A percentile compares a stretch with the other conserved stretches of the same genome.
Evolutionary conservation across 2,888 invertebrate species (phyloP).

Genomic region (Eulithis testata): DNA sequence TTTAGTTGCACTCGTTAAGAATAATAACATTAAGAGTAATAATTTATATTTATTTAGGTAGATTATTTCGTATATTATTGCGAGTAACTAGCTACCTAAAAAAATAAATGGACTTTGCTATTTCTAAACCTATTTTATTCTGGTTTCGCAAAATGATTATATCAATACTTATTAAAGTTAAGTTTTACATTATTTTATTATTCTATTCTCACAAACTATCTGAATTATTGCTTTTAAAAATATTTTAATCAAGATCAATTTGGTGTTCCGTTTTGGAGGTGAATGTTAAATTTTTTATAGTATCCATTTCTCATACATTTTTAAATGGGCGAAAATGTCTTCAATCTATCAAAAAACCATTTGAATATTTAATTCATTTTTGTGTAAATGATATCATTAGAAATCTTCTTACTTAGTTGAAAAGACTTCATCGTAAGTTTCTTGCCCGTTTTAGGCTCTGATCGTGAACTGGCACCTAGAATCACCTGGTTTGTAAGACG

Average conservation of each 20-base stretch:
- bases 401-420: too few species aligned
- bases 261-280: conserved; percentile 6
- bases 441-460: too few species aligned
- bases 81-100: conserved; percentile 10
- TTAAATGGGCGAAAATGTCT: too few species aligned
- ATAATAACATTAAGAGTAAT: conserved; percentile 7
- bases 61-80: conserved; percentile 41
- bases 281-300: too few species aligned
- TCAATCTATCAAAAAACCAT: too few species aligned
- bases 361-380: too few species aligned
- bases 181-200: conserved; percentile 1
- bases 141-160: conserved; percentile 4
- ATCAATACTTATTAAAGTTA: not conserved
- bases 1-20: conserved; percentile 66
- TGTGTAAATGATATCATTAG: too few species aligned
- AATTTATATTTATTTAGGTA: conserved; percentile 40
- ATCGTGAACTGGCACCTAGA: too few species aligned
- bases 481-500: too few species aligned
- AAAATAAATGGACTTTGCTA: conserved; percentile 3
- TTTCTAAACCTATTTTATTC: conserved; percentile 6
- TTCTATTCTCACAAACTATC: conserved; percentile 6
- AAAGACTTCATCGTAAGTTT: too few species aligned
- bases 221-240: conserved; percentile 16
- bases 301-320: too few species aligned
- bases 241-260: conserved; percentile 2